Evolutionary conservation across 2,888 invertebrate genomes (phyloP).

Genomic region (Drosophila neonasuta): DNA sequence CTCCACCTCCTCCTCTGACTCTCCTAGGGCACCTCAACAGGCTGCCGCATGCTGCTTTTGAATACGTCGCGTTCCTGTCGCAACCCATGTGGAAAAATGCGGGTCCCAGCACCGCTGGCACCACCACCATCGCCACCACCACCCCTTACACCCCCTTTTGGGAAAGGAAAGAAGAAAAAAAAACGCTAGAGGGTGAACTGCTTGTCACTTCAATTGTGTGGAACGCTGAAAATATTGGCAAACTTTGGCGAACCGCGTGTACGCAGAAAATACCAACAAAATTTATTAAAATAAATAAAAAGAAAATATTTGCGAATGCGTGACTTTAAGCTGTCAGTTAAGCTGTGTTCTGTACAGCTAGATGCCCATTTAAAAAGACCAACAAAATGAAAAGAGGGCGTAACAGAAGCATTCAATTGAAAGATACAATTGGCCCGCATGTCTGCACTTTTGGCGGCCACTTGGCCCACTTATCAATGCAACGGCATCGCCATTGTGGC

Average conservation of each 20-base stretch:
- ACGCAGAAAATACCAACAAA: constrained; percentile 5
- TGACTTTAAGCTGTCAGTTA: constrained; percentile 38
- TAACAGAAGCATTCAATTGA: constrained; percentile 44
- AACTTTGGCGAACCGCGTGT: constrained; percentile 40
- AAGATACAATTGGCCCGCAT: constrained; percentile 63
- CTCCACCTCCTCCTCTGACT: neutral
- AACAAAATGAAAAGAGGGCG: neutral
- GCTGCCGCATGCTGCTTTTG: constrained; percentile 51
- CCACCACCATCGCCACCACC: neutral
- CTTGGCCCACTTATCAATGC: constrained; percentile 46
- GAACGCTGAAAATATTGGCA: constrained; percentile 47
- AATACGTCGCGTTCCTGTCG: constrained; percentile 57
- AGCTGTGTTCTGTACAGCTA: constrained; percentile 11
- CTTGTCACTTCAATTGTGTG: constrained; percentile 55
- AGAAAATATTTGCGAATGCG: constrained; percentile 23
- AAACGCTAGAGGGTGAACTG: constrained; percentile 28
- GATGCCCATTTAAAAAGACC: constrained; percentile 1
- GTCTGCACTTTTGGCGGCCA: constrained; percentile 53
- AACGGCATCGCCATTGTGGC: constrained; percentile 32
- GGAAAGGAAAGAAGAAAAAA: neutral
- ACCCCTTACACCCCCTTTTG: constrained; percentile 3
- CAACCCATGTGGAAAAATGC: constrained; percentile 69
- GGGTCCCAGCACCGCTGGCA: constrained; percentile 48
- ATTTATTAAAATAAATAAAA: constrained; percentile 38
- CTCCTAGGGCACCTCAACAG: constrained; percentile 58